Base-by-base conservation (phyloP, 2,888 invertebrate species). In the Epistrophe eligans region DNA sequence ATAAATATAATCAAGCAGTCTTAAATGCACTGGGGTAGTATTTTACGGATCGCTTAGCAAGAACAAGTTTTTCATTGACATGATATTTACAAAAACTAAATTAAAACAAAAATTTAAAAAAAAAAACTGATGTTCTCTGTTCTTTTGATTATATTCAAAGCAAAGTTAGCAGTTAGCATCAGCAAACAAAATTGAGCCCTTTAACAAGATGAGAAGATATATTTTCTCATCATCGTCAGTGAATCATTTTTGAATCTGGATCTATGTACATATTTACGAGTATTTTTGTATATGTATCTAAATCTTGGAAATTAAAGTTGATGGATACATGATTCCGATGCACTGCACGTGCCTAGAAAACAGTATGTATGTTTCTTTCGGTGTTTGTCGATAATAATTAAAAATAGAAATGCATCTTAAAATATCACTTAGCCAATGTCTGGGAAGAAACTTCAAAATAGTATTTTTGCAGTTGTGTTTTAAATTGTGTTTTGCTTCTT, bases 1-100 rank as follows among this genome's bases (percentile, higher is more conserved):
- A 38, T 9, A 58, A 17, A 84, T 24, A 60, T 28, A 67, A 58
- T 24, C 48, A 15, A 64, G 43, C 62, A 71, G 77, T 11, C 67
- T 80, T 55, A 71, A 77, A 72, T 80, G 72, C 77, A 84, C 72
- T 81, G 72, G 72, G 45, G 45, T 80, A 38, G 58, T 60, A 66
- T 77, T 67, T 77, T 72, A 84, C 72, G 72, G 81, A 81, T 84
- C 81, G 81, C 32, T 84, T 67, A 77, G 66, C 72, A 67, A 72
- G 84, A 84, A 84, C 81, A 84, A 84, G 84, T 84, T 84, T 66
- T 64, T 60, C 81, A 84, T 84, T 84, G 80, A 77, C 80, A 77
- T 81, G 52, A 72, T 71, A 76, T 71, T 58, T 71, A 48, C 48
- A 52, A 62, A 50, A 67, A 67, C 28, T 43, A 35, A 67, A 67